Conservation (phyloP, 2,113 vertebrate species). For the Sorex fumeus region DNA sequence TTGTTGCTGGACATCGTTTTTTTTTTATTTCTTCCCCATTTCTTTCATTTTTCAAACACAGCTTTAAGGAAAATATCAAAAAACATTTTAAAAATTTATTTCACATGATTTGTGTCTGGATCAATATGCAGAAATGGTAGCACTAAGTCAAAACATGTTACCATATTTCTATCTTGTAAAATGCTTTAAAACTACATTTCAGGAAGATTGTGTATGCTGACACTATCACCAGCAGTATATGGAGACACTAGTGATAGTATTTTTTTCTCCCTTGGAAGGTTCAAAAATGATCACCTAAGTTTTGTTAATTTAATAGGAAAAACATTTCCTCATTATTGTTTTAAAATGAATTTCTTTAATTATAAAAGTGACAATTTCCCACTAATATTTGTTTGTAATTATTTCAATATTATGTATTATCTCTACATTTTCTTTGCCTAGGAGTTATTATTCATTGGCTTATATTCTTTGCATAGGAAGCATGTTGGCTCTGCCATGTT, state of each 20-base stretch:
- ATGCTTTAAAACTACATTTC: not conserved
- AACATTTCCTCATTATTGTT: slow-evolving; percentile 46
- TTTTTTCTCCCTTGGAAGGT: not conserved
- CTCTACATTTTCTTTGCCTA: slow-evolving; percentile 38
- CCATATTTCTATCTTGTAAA: slow-evolving; percentile 20
- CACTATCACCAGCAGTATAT: not conserved
- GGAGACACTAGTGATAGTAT: not conserved
- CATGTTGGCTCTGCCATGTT: not conserved
- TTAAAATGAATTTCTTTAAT: slow-evolving; percentile 65
- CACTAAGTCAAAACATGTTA: not conserved
- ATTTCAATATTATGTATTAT: slow-evolving; percentile 20
- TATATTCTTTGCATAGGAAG: slow-evolving; percentile 16
- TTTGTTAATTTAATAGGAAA: slow-evolving; percentile 46
- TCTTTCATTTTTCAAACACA: not conserved
- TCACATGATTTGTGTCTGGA: slow-evolving; percentile 21
- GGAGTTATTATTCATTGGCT: slow-evolving; percentile 50
- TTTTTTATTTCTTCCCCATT: not conserved
- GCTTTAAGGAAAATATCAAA: not conserved
- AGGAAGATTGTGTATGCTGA: not conserved
- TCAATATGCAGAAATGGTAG: not conserved
- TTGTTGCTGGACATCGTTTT: not conserved
- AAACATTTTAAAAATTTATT: not conserved
- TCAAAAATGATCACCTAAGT: slow-evolving; percentile 23
- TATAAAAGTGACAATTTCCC: slow-evolving; percentile 31
- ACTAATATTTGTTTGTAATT: slow-evolving; percentile 51